Evolutionary conservation across 2,797 vertebrate genomes (phyloP).

Genomic region (Clarias platycephalus): DNA sequence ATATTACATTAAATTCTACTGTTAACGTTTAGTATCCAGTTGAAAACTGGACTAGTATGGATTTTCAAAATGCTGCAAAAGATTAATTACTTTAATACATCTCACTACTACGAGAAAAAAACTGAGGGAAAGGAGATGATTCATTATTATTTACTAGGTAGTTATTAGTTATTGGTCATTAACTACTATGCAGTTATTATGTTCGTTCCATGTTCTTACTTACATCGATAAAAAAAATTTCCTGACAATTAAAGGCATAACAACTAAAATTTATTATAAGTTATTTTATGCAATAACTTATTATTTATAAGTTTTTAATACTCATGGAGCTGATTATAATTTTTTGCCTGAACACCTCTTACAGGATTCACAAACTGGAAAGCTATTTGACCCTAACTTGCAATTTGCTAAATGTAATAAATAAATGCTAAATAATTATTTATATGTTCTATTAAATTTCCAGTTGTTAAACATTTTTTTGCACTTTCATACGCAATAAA

Average conservation of each 20-base stretch:
- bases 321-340: conserved; percentile 33
- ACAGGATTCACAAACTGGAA: not conserved
- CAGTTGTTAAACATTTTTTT: not conserved
- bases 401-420: too few relatives aligned
- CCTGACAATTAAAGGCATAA: too few relatives aligned
- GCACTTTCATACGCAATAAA: not conserved
- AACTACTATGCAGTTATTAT: too few relatives aligned
- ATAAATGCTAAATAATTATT: not conserved
- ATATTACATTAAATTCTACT: not conserved
- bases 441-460: too few relatives aligned
- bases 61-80: not conserved
- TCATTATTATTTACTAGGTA: not conserved
- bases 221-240: too few relatives aligned
- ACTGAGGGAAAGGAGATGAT: not conserved
- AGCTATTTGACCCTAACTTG: too few relatives aligned
- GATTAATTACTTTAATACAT: not conserved
- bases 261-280: too few relatives aligned
- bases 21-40: not conserved
- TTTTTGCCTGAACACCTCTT: conserved; percentile 27
- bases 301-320: too few relatives aligned
- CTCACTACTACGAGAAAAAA: not conserved
- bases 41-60: not conserved
- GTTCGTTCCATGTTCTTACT: too few relatives aligned
- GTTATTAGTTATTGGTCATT: not conserved
- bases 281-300: too few relatives aligned